These are phyloP conservation scores for Drosophila borealis DNA, from an alignment of 2,888 invertebrate species.

Conservation along the genomic window DNA sequence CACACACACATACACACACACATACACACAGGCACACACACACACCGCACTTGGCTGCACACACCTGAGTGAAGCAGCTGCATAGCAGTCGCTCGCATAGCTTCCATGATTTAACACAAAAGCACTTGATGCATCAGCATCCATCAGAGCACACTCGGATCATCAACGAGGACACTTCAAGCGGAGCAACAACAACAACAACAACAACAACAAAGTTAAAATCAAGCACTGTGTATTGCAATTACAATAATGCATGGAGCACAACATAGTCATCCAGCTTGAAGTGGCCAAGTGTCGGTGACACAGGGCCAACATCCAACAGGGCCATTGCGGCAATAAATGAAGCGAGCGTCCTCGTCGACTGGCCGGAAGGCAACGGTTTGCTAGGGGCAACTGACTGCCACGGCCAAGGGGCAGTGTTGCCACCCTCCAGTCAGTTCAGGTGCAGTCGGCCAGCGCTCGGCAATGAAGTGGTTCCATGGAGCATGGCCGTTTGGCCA, in stretches of 20 bases:
- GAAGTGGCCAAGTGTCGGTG: conserved; percentile 52
- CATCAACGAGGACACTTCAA: conserved; percentile 55
- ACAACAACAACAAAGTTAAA: conserved; percentile 16
- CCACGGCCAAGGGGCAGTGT: too few relatives aligned
- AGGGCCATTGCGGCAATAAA: conserved; percentile 52
- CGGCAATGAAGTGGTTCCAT: conserved; percentile 65
- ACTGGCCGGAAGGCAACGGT: conserved; percentile 30
- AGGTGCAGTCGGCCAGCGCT: not conserved
- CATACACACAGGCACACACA: not conserved
- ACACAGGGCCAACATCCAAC: conserved; percentile 29
- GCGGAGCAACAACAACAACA: conserved; percentile 16
- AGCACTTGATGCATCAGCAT: conserved; percentile 63
- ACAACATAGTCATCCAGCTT: conserved; percentile 38
- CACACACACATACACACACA: conserved; percentile 6
- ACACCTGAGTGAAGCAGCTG: conserved; percentile 26
- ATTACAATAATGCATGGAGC: conserved; percentile 61
- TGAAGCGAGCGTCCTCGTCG: conserved; percentile 49
- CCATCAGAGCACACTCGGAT: conserved; percentile 54
- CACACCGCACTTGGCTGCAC: not conserved
- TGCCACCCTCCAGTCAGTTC: too few relatives aligned
- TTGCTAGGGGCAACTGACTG: too few relatives aligned
- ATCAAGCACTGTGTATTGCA: conserved; percentile 42
- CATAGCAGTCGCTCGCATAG: conserved; percentile 25
- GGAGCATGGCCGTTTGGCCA: conserved; percentile 51
- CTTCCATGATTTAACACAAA: conserved; percentile 50